These are phyloP conservation scores for Spodoptera littoralis DNA, from an alignment of 2,888 invertebrate genomes.

Conservation along the genomic window DNA sequence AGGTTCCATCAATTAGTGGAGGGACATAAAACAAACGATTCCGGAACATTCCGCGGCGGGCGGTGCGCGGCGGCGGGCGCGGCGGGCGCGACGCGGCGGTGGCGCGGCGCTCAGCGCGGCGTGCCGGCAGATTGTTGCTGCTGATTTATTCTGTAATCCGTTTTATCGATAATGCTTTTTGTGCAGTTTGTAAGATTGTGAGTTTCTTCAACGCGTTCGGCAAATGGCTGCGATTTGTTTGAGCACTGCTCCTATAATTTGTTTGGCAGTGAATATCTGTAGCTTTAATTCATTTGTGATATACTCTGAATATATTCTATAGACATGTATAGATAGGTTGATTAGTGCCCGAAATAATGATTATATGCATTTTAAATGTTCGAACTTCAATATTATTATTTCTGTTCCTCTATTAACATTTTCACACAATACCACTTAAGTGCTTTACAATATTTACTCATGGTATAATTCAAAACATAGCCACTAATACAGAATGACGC, in stretches of 20 bases:
- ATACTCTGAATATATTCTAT: not conserved
- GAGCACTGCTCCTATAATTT: constrained; percentile 12
- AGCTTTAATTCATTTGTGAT: not conserved
- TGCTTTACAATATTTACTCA: too few species aligned
- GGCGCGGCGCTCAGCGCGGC: not conserved
- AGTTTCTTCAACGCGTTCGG: constrained; percentile 22
- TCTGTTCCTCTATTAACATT: too few species aligned
- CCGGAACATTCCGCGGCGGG: constrained; percentile 34
- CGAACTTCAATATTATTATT: too few species aligned
- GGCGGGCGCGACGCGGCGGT: constrained; percentile 4
- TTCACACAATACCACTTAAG: too few species aligned
- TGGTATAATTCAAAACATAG: constrained; percentile 22
- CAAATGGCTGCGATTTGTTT: constrained; percentile 35
- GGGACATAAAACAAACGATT: constrained; percentile 41
- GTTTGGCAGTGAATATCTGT: constrained; percentile 4
- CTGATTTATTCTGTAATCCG: constrained; percentile 54
- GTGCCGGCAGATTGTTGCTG: constrained; percentile 33
- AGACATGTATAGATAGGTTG: too few species aligned
- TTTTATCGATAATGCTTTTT: constrained; percentile 50
- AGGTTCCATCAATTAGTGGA: constrained; percentile 54
- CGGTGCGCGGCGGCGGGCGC: too few species aligned
- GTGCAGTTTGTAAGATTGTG: constrained; percentile 47
- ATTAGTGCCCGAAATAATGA: too few species aligned
- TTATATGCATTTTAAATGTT: too few species aligned
- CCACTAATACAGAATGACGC: constrained; percentile 37